Base-by-base conservation (phyloP, 2,888 invertebrate species). In the Hemithea aestivaria region DNA sequence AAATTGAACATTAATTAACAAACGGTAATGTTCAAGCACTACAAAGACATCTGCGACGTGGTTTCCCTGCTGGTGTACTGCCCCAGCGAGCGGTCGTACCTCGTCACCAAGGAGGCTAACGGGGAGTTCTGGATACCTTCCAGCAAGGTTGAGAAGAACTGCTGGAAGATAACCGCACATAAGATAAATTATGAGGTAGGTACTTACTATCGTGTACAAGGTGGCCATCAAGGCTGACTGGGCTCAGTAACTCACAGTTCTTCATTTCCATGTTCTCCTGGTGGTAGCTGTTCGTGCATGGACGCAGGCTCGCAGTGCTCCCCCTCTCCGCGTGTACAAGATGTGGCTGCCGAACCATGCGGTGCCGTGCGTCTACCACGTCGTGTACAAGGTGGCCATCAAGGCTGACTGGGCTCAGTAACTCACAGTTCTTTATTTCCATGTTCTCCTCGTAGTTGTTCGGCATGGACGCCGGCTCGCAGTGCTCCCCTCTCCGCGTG, bases 81-180 rank as follows among this genome's bases (percentile, higher is more conserved):
- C 39, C 70, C 78, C 1, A 47, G 54, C 0, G 82, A 83, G 6
- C 62, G 60, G 25, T 49, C 70, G 0, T 78, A 62, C 38, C 62
- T 83, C 1, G 49, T 81, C 9, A 68, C 62, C 1, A 81, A 73
- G 42, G 80, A 81, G 27, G 40, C 60, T 1, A 72, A 58, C 28
- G 77, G 80, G 1, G 82, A 83, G 48, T 68, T 60, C 35, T 83
- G 82, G 82, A 56, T 83, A 22, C 81, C 82, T 6, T 75, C 73
- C 4, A 59, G 56, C 39, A 81, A 62, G 53, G 60, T 64, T n/a
- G 80, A 78, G 30, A 79, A 74, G 40, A 69, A 68, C 40, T 73
- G 75, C 41, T 83, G 82, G 82, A 80, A 77, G 56, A 46, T 56
- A 40, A 73, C 79, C 1, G 80, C 74, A 1, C 60, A 73, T 43